Evolutionary conservation across 2,113 vertebrate genomes (phyloP), one percentile per base, ranked within the genome.

Genomic region (Anarhynchus alexandrinus): DNA sequence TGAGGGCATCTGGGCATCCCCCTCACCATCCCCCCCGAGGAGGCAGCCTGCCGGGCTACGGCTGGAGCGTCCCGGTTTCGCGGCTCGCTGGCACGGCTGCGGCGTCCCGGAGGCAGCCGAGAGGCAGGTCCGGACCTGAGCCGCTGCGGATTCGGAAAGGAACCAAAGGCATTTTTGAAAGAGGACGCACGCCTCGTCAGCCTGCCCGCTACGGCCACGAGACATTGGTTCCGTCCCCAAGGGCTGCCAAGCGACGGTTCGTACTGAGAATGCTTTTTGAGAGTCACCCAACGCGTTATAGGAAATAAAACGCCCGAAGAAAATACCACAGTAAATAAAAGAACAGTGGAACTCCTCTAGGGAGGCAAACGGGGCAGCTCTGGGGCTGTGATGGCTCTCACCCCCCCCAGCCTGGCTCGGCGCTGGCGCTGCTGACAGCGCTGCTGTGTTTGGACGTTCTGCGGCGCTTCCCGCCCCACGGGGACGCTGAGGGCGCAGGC

Each of bases 1-100:
- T 25, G 18, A 29, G 34, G 45, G 52, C 42, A 6, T 4, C 10
- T 13, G 69, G 57, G 74, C 74, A 84, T 72, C 70, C 42, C 38
- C 66, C 69, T 65, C 22, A 10, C 59, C 70, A 23, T 23, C 36
- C n/a, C n/a, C n/a, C n/a, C 58, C 36, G 3, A 18, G 52, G n/a
- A 40, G 70, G 26, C 43, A 14, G 58, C 6, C 11, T 4, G 66
- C 25, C 9, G 61, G 58, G 6, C 29, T 4, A 1, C 0, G 59
- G 64, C 66, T 27, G 85, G 76, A 89, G 66, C 30, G 1, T 79
- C 74, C 57, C 2, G 14, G 18, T 32, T 38, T 27, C 69, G 10
- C 3, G 2, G 23, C 7, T 59, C 65, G 2, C 47, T 79, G 76
- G 86, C 71, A 40, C 32, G 20, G 1, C 59, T 40, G 59, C 52